Evolutionary conservation across 2,888 invertebrate species (phyloP).

Genomic region (Morpho achilles): DNA sequence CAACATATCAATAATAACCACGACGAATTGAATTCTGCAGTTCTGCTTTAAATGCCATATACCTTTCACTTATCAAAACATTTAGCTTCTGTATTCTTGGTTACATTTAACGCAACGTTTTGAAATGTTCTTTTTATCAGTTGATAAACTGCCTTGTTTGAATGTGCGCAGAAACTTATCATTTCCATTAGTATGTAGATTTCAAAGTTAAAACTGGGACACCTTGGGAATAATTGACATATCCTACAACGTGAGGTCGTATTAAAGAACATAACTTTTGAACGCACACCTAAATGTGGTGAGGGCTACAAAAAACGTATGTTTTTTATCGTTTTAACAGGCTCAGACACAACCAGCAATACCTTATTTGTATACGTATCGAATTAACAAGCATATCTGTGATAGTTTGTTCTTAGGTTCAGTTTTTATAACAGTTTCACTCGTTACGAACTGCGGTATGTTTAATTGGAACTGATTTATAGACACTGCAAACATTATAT

Average conservation of each 20-base stretch:
- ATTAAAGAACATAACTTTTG: slow-evolving; percentile 7
- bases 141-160: slow-evolving; percentile 25
- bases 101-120: slow-evolving; percentile 13
- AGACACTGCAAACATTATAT: no score
- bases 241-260: slow-evolving; percentile 24
- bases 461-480: no score
- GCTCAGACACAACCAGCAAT: slow-evolving; percentile 12
- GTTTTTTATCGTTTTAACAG: slow-evolving; percentile 19
- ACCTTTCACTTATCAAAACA: slow-evolving; percentile 5
- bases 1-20: no score
- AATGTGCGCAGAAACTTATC: slow-evolving; percentile 26
- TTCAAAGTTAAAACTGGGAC: slow-evolving; percentile 31
- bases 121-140: slow-evolving; percentile 27
- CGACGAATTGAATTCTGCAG: no score
- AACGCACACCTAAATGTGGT: slow-evolving; percentile 16
- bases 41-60: not conserved
- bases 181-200: slow-evolving; percentile 36
- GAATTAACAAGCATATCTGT: slow-evolving; percentile 24
- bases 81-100: slow-evolving; percentile 4
- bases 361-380: slow-evolving; percentile 23
- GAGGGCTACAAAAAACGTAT: slow-evolving; percentile 18
- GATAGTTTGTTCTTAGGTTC: slow-evolving; percentile 20
- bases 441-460: no score
- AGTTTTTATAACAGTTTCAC: slow-evolving; percentile 4
- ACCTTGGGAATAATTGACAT: slow-evolving; percentile 25